Conservation (phyloP, 2,797 vertebrate genomes). For the Hemitrygon akajei region DNA sequence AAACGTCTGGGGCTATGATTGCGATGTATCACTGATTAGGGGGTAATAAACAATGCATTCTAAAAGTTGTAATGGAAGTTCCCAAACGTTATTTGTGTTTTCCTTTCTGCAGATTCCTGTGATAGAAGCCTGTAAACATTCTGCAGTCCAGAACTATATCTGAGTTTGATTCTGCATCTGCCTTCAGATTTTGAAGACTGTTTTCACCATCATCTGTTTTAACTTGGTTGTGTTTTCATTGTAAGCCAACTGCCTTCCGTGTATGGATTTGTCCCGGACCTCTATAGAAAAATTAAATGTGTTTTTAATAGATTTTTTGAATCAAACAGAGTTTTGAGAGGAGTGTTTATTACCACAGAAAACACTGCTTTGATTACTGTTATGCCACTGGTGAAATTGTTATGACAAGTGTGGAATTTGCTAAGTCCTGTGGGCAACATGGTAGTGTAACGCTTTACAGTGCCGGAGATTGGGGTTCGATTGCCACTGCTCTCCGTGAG, state of each 20-base stretch:
- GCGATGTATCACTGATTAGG: no score
- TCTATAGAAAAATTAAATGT: background rate
- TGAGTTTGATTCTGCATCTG: background rate
- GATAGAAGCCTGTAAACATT: background rate
- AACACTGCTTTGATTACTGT: background rate
- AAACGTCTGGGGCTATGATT: no score
- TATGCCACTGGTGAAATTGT: background rate
- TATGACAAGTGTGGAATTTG: background rate
- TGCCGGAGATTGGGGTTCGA: no score
- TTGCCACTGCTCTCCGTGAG: no score
- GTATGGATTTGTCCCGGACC: background rate
- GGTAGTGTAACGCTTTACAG: no score
- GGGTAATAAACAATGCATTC: background rate
- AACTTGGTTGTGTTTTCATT: background rate
- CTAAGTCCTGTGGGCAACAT: no score
- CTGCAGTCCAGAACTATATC: background rate
- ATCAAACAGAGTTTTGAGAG: constrained; percentile 6
- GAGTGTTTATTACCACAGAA: background rate
- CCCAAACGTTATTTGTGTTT: background rate
- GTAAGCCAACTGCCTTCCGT: background rate
- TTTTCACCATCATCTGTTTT: background rate
- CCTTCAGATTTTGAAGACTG: background rate
- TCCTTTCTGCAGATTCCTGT: background rate
- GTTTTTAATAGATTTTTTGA: background rate
- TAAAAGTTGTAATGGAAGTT: background rate